A percentile compares a stretch with the other conserved stretches of the same genome.
phyloP scores from a whole-genome alignment of 2,113 vertebrate genomes.

The Nerophis lumbriciformis region DNA sequence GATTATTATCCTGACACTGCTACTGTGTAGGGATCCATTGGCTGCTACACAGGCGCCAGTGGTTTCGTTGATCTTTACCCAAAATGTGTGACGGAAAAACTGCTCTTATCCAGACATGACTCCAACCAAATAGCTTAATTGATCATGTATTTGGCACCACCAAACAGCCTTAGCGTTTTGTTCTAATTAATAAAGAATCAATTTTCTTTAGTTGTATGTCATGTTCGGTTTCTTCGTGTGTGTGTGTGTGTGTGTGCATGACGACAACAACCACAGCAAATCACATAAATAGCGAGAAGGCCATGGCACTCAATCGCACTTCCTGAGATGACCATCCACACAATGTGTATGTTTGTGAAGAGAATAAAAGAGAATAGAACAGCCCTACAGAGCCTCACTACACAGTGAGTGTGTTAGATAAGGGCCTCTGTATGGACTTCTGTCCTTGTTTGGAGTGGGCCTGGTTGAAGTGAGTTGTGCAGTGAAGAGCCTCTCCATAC shows the following conservation, averaged over 20 bases:
- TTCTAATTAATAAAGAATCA: not conserved
- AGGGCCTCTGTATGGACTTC: constrained; percentile 55
- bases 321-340: constrained; percentile 14
- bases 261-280: constrained; percentile 21
- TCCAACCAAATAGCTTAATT: no score
- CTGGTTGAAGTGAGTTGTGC: constrained; percentile 51
- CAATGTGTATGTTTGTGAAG: constrained; percentile 26
- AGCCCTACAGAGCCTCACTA: constrained; percentile 44
- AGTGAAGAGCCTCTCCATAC: constrained; percentile 51
- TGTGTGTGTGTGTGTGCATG: constrained; percentile 2
- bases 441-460: constrained; percentile 64
- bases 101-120: no score
- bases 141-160: no score
- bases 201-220: no score
- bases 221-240: not conserved
- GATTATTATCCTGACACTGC: no score
- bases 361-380: constrained; percentile 58
- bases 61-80: not conserved
- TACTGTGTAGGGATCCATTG: no score
- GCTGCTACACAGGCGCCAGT: no score
- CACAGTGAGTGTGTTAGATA: constrained; percentile 40
- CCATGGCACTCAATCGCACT: constrained; percentile 26
- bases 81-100: not conserved
- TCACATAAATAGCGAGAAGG: constrained; percentile 27
- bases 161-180: not conserved